phyloP scores from a whole-genome alignment of 2,113 vertebrate genomes.

The Spilogale gracilis region DNA sequence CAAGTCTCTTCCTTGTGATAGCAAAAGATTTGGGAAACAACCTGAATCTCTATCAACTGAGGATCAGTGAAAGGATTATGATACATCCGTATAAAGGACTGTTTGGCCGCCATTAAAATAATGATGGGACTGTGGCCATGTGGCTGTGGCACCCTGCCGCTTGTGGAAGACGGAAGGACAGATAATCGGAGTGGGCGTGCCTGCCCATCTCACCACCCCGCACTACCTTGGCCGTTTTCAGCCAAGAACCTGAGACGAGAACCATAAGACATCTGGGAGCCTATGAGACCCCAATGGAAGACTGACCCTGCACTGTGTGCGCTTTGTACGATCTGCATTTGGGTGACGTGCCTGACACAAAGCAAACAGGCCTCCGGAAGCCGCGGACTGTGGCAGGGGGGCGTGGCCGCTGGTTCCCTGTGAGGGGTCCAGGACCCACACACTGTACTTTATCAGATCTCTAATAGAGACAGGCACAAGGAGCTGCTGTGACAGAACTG shows the following conservation, averaged over 20 bases:
- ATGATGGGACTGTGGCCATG: rapidly evolving
- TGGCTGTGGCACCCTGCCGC: rapidly evolving
- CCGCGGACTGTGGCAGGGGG: rapidly evolving
- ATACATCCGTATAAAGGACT: rapidly evolving
- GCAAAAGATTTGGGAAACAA: not conserved
- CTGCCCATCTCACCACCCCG: too few species aligned
- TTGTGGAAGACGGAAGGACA: rapidly evolving
- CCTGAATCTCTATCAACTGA: too few species aligned
- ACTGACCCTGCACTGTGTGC: rapidly evolving
- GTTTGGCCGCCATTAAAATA: too few species aligned
- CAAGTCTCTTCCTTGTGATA: rapidly evolving
- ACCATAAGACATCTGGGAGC: rapidly evolving
- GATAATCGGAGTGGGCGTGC: rapidly evolving
- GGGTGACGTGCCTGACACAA: not conserved
- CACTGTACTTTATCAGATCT: not conserved
- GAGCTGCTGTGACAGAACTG: rapidly evolving
- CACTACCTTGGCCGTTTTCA: rapidly evolving
- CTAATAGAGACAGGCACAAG: not conserved
- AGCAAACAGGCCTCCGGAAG: not conserved
- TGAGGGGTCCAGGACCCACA: rapidly evolving
- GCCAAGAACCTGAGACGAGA: not conserved
- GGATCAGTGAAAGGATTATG: rapidly evolving
- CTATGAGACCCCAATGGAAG: rapidly evolving
- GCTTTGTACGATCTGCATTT: not conserved
- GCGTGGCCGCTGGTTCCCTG: rapidly evolving